Conservation (phyloP, 1,140 invertebrate genomes). For the Steinernema feltiae region DNA sequence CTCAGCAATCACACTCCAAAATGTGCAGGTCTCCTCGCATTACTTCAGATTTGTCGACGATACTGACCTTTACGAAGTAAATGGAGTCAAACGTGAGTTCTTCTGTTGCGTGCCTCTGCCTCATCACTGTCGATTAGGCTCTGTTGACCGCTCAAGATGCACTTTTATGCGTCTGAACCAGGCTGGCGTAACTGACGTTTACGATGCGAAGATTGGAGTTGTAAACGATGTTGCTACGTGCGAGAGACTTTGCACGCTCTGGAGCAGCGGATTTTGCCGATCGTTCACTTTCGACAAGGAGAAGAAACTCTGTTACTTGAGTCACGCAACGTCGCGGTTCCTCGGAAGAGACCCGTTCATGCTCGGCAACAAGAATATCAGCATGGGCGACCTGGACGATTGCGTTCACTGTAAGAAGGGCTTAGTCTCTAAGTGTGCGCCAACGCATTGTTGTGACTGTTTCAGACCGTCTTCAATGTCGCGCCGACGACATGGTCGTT, state of each 20-base stretch:
- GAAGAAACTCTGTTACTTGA: background rate
- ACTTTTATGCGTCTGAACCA: conserved; percentile 4
- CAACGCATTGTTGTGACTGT: background rate
- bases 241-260: background rate
- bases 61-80: background rate
- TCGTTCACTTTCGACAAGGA: background rate
- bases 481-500: background rate
- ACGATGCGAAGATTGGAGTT: background rate
- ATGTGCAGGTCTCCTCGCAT: background rate
- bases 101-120: background rate
- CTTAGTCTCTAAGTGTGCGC: background rate
- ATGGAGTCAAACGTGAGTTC: conserved; percentile 6
- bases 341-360: background rate
- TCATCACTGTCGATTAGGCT: background rate
- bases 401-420: background rate
- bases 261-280: background rate
- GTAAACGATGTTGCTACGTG: background rate
- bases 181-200: background rate
- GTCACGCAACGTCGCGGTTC: background rate
- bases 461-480: background rate
- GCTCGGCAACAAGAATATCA: background rate
- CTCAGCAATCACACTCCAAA: background rate
- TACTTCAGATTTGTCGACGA: background rate
- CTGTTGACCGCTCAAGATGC: conserved; percentile 7
- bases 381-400: conserved; percentile 5